These are phyloP conservation scores for Halictus quadricinctus DNA, from an alignment of 2,888 invertebrate genomes.

Conservation along the genomic window DNA sequence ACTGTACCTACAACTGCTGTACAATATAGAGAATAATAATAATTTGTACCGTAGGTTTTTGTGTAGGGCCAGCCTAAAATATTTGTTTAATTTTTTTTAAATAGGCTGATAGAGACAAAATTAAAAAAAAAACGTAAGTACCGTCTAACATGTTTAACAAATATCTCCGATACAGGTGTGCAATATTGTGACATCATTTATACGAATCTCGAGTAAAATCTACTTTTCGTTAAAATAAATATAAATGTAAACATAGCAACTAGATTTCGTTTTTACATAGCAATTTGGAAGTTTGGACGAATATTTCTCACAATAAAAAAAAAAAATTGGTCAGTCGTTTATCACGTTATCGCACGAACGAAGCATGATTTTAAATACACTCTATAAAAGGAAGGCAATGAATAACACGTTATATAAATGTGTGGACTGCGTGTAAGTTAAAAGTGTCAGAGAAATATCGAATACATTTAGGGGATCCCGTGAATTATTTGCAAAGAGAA, in stretches of 20 bases:
- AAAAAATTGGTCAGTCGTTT: conserved; percentile 20
- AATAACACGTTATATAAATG: conserved; percentile 23
- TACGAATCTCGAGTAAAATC: conserved; percentile 30
- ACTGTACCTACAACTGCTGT: conserved; percentile 73
- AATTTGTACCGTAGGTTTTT: conserved; percentile 76
- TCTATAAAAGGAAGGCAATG: conserved; percentile 22
- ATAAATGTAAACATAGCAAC: conserved; percentile 19
- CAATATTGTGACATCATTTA: conserved; percentile 28
- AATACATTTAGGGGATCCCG: conserved; percentile 9
- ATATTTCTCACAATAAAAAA: conserved; percentile 19
- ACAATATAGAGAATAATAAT: conserved; percentile 76
- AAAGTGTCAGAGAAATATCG: conserved; percentile 10
- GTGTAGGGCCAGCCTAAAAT: conserved; percentile 78
- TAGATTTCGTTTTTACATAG: neutral
- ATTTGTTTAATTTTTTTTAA: conserved; percentile 29
- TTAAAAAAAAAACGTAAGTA: conserved; percentile 53
- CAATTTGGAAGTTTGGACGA: conserved; percentile 14
- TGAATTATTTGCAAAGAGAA: conserved; percentile 12
- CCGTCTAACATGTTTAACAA: conserved; percentile 31
- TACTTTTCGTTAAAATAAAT: conserved; percentile 30
- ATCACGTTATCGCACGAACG: conserved; percentile 3
- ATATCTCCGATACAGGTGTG: conserved; percentile 34
- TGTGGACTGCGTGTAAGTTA: conserved; percentile 5
- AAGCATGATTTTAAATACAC: conserved; percentile 15
- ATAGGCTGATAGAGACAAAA: conserved; percentile 33